Evolutionary conservation across 2,797 vertebrate species (phyloP).

Genomic region (Onychomys torridus): DNA sequence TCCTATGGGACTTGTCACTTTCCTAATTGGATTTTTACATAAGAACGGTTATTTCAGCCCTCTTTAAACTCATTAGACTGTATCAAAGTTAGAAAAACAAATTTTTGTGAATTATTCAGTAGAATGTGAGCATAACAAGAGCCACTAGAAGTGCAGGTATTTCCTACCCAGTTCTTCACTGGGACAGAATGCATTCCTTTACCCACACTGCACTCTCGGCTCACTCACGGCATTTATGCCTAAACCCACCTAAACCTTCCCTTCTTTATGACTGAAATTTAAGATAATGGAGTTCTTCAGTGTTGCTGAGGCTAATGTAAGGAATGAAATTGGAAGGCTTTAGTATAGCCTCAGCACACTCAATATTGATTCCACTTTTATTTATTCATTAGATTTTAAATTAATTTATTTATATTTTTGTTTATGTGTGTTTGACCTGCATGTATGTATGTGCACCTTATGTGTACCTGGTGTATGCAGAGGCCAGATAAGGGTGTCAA

Average conservation of each 20-base stretch:
- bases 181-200: not conserved
- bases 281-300: not conserved
- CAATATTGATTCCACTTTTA: not conserved
- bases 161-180: not conserved
- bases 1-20: not conserved
- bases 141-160: not conserved
- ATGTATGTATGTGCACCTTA: not conserved
- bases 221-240: not conserved
- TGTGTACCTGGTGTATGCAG: not conserved
- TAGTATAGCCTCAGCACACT: not conserved
- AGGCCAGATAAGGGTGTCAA: not conserved
- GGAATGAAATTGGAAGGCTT: not conserved
- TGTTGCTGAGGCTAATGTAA: not conserved
- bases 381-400: not conserved
- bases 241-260: not conserved
- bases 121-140: constrained; percentile 5
- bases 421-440: not conserved
- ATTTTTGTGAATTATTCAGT: not conserved
- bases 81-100: constrained; percentile 46
- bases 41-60: constrained; percentile 51
- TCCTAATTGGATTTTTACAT: constrained; percentile 39
- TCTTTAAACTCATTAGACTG: constrained; percentile 35
- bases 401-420: not conserved
- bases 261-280: not conserved
- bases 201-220: not conserved